Evolutionary conservation across 2,888 invertebrate genomes (phyloP).

Genomic region (Caenorhabditis afra): DNA sequence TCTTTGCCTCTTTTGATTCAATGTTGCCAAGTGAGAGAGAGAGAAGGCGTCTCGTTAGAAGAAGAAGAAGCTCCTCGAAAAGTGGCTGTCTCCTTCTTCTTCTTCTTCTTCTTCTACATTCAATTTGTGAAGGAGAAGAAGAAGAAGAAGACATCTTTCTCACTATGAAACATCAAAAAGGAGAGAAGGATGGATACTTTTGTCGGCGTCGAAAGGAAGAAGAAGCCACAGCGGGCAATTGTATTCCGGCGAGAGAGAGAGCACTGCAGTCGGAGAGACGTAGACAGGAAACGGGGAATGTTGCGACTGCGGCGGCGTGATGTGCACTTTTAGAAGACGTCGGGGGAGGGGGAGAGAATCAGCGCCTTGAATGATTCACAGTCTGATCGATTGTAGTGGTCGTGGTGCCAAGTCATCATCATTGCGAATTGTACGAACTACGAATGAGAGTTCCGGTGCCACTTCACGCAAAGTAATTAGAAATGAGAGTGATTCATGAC

Average conservation of each 20-base stretch:
- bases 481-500: too few species aligned
- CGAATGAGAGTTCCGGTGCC: too few species aligned
- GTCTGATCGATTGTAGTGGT: too few species aligned
- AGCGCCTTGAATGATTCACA: too few species aligned
- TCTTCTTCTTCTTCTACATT: constrained; percentile 32
- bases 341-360: too few species aligned
- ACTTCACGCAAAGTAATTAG: too few species aligned
- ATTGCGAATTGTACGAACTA: too few species aligned
- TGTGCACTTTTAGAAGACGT: neutral
- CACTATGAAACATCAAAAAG: constrained; percentile 52
- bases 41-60: constrained; percentile 1
- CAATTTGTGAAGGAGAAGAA: constrained; percentile 29
- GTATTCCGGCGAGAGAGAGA: too few species aligned
- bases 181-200: constrained; percentile 41
- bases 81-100: constrained; percentile 42
- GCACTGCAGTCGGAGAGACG: neutral
- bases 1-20: constrained; percentile 40
- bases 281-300: constrained; percentile 6
- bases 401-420: too few species aligned
- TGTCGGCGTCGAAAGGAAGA: constrained; percentile 15
- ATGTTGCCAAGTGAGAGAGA: constrained; percentile 39
- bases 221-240: constrained; percentile 10
- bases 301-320: neutral
- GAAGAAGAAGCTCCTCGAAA: constrained; percentile 36
- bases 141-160: constrained; percentile 21